Evolutionary conservation across 1,140 invertebrate species (phyloP).

Genomic region (Drosophila quadrilineata): DNA sequence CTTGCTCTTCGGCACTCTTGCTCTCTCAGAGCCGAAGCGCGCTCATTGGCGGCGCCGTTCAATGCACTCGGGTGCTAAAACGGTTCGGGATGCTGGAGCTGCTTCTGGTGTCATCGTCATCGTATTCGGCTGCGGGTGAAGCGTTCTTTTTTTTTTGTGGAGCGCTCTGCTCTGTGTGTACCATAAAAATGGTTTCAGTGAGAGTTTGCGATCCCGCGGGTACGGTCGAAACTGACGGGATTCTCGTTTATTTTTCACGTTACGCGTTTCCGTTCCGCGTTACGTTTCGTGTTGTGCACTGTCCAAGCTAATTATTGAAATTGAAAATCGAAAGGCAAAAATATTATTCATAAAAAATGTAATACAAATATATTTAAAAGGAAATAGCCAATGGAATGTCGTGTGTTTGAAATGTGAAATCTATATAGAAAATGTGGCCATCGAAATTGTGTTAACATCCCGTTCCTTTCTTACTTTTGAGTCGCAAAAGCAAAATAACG

Average conservation of each 20-base stretch:
- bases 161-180: conserved; percentile 66
- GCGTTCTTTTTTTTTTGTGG: conserved; percentile 6
- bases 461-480: conserved; percentile 12
- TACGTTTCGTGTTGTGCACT: conserved; percentile 27
- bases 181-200: conserved; percentile 80
- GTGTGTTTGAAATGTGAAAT: conserved; percentile 35
- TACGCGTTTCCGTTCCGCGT: conserved; percentile 36
- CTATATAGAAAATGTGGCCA: conserved; percentile 26
- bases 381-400: too few species aligned
- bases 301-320: too few species aligned
- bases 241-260: conserved; percentile 31
- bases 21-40: conserved; percentile 27
- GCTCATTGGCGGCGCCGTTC: conserved; percentile 24
- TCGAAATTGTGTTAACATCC: conserved; percentile 24
- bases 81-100: conserved; percentile 33
- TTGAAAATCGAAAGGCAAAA: too few species aligned
- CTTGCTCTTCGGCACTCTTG: conserved; percentile 14
- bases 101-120: too few species aligned
- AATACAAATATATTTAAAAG: conserved; percentile 12
- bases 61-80: conserved; percentile 13
- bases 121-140: conserved; percentile 14
- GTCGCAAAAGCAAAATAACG: conserved; percentile 6
- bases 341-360: conserved; percentile 18
- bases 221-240: conserved; percentile 81
- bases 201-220: conserved; percentile 81